phyloP scores from a whole-genome alignment of 2,797 vertebrate genomes.

The Spinibarbus caldwelli region DNA sequence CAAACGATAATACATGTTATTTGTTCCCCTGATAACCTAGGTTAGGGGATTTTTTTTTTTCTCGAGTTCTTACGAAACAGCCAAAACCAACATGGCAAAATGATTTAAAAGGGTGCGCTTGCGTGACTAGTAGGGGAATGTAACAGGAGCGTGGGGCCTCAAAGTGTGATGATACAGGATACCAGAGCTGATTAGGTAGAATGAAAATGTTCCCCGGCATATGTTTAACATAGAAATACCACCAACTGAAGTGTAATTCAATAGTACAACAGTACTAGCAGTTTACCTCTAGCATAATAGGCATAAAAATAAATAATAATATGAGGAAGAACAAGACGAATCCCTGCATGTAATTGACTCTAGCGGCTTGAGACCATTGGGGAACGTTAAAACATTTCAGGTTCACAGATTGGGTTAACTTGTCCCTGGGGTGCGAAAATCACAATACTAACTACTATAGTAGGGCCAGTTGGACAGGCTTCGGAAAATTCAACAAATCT shows the following conservation, averaged over 20 bases:
- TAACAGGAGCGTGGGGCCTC: slow-evolving; percentile 54
- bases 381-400: background rate
- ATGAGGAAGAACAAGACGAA: slow-evolving; percentile 9
- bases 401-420: slow-evolving; percentile 3
- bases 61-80: slow-evolving; percentile 32
- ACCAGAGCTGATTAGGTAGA: slow-evolving; percentile 54
- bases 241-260: slow-evolving; percentile 53
- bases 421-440: slow-evolving; percentile 14
- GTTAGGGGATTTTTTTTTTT: slow-evolving; percentile 46
- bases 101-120: slow-evolving; percentile 63
- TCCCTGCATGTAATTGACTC: slow-evolving; percentile 7
- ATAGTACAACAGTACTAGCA: slow-evolving; percentile 23
- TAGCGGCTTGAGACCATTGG: background rate
- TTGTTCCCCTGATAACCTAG: slow-evolving; percentile 54
- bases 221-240: slow-evolving; percentile 45
- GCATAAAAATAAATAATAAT: slow-evolving; percentile 22
- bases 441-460: background rate
- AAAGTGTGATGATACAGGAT: slow-evolving; percentile 52
- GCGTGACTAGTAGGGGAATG: slow-evolving; percentile 66
- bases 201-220: slow-evolving; percentile 40
- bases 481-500: slow-evolving; percentile 9
- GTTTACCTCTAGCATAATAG: slow-evolving; percentile 13
- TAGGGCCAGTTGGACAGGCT: background rate
- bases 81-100: slow-evolving; percentile 70
- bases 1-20: slow-evolving; percentile 65